A percentile compares a stretch with the other conserved stretches of the same genome.
Conservation (phyloP, 2,888 invertebrate species). For the Sthenelais limicola region DNA sequence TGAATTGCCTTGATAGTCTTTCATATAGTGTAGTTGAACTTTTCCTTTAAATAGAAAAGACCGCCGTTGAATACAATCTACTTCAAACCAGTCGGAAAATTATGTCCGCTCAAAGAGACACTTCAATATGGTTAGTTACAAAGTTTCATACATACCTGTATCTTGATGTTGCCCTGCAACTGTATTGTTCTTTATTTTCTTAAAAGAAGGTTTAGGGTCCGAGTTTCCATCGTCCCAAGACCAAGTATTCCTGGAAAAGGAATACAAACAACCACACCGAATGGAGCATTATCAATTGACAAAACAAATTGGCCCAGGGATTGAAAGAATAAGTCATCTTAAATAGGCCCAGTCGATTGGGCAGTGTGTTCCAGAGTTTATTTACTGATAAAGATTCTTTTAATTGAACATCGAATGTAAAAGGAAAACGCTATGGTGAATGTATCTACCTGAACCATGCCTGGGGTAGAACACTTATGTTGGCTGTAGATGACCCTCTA, state of each 20-base stretch:
- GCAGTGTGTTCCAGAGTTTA: too few species aligned
- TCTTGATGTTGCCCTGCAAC: constrained; percentile 30
- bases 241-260: constrained; percentile 42
- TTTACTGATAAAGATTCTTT: too few species aligned
- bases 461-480: constrained; percentile 68
- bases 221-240: constrained; percentile 31
- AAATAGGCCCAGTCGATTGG: too few species aligned
- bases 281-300: too few species aligned
- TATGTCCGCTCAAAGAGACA: too few species aligned
- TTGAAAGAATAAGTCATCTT: too few species aligned
- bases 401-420: neutral
- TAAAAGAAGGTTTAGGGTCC: constrained; percentile 3
- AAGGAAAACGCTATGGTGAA: too few species aligned
- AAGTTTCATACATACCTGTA: too few species aligned
- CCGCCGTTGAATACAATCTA: too few species aligned
- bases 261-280: neutral
- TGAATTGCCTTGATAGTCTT: neutral
- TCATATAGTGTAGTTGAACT: constrained; percentile 39
- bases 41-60: constrained; percentile 39
- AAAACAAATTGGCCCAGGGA: too few species aligned
- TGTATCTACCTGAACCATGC: constrained; percentile 67
- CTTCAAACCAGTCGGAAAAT: too few species aligned
- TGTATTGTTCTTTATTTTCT: neutral
- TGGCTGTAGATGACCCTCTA: constrained; percentile 61
- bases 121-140: too few species aligned